These are phyloP conservation scores for Sphyrna mokarran DNA, from an alignment of 2,113 vertebrate genomes.

Conservation along the genomic window DNA sequence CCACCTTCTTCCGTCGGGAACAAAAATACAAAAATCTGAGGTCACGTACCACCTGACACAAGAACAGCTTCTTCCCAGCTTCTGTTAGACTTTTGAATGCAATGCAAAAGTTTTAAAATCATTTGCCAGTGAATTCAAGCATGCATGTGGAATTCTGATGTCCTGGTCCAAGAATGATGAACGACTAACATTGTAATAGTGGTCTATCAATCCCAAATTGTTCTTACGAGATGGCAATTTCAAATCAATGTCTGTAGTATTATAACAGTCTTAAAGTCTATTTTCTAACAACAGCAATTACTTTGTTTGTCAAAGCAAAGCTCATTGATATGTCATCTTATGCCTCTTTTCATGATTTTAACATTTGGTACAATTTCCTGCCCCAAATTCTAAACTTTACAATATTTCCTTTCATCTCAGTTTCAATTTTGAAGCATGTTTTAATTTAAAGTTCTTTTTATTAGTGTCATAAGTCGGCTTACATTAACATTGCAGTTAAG, in stretches of 20 bases:
- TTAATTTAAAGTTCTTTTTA: too few species aligned
- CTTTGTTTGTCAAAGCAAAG: background rate
- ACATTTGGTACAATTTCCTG: background rate
- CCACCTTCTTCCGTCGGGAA: too few species aligned
- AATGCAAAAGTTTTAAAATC: background rate
- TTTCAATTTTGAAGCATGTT: background rate
- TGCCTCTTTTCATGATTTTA: background rate
- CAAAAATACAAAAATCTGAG: too few species aligned
- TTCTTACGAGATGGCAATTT: background rate
- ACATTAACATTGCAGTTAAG: too few species aligned
- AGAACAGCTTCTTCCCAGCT: too few species aligned
- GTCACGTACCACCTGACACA: too few species aligned
- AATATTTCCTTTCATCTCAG: background rate
- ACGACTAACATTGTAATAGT: background rate
- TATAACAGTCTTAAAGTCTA: background rate
- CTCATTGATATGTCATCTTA: too few species aligned
- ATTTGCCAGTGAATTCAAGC: background rate
- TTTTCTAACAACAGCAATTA: background rate
- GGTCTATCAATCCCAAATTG: background rate
- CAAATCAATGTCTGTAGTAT: background rate
- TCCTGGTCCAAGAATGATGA: background rate
- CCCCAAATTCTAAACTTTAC: background rate
- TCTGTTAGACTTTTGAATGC: too few species aligned
- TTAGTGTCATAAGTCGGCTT: too few species aligned
- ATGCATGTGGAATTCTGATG: background rate